Conservation (phyloP, 2,113 vertebrate species). For the Corythaixoides concolor region DNA sequence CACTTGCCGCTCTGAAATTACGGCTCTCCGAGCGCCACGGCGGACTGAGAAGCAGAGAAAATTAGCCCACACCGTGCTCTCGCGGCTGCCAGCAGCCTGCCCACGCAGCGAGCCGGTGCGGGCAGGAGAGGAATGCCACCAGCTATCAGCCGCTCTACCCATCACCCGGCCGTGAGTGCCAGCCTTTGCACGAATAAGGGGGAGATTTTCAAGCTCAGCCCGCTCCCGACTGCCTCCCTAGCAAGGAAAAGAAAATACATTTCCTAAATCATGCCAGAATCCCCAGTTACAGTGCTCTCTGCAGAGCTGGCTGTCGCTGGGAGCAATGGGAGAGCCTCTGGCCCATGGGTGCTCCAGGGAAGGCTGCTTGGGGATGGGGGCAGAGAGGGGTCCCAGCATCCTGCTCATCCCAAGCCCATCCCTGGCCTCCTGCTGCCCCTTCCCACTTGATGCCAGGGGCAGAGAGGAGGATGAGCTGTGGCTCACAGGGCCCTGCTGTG, state of each 20-base stretch:
- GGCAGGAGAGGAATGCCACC: background rate
- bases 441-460: background rate
- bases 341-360: rapidly evolving
- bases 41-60: background rate
- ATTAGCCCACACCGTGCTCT: background rate
- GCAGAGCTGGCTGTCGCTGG: background rate
- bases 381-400: background rate
- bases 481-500: rapidly evolving
- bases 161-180: background rate
- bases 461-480: background rate
- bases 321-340: background rate
- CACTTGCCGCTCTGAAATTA: background rate
- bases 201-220: background rate
- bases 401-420: background rate
- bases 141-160: background rate
- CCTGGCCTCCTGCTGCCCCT: background rate
- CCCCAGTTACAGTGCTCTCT: background rate
- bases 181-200: background rate
- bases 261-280: background rate
- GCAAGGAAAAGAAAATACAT: background rate
- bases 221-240: background rate
- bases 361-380: background rate
- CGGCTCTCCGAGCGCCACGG: background rate
- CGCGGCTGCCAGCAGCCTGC: background rate
- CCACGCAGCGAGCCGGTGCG: rapidly evolving